Percentiles rank a stretch among this genome's conserved stretches.
Evolutionary conservation across 2,113 vertebrate genomes (phyloP).

Genomic region (Acrocephalus kingi): DNA sequence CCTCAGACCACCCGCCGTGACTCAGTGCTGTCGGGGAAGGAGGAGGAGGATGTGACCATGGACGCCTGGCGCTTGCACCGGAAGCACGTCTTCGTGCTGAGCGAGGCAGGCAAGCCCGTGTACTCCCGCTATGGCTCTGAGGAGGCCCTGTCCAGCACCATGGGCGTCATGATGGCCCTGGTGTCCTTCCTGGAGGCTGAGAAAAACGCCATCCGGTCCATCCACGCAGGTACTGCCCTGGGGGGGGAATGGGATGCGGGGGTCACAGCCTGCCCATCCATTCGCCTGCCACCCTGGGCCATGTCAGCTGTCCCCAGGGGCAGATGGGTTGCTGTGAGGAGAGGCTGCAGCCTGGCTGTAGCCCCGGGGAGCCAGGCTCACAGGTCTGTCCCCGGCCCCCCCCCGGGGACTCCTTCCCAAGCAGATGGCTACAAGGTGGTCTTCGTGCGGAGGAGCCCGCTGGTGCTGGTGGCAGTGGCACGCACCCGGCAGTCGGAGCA

Average conservation of each 20-base stretch:
- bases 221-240: slow-evolving; percentile 85
- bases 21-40: slow-evolving; percentile 56
- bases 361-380: not conserved
- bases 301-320: not conserved
- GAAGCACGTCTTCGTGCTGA: slow-evolving; percentile 95
- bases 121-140: slow-evolving; percentile 95
- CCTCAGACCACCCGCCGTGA: slow-evolving; percentile 3
- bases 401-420: not conserved
- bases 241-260: not conserved
- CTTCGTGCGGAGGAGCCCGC: slow-evolving; percentile 90
- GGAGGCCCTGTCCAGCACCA: slow-evolving; percentile 95
- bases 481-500: slow-evolving; percentile 88
- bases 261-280: fast-evolving
- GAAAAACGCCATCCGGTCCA: slow-evolving; percentile 94
- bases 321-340: not conserved
- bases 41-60: slow-evolving; percentile 83
- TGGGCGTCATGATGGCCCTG: slow-evolving; percentile 97
- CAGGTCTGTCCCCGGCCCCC: not conserved
- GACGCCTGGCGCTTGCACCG: slow-evolving; percentile 90
- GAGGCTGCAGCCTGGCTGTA: not conserved
- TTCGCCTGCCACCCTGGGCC: fast-evolving
- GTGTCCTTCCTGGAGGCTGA: slow-evolving; percentile 93
- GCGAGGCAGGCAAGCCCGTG: slow-evolving; percentile 95
- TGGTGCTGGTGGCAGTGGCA: slow-evolving; percentile 94
- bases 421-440: slow-evolving; percentile 95